phyloP scores from a whole-genome alignment of 2,113 vertebrate genomes.

The Harpagus bidentatus region DNA sequence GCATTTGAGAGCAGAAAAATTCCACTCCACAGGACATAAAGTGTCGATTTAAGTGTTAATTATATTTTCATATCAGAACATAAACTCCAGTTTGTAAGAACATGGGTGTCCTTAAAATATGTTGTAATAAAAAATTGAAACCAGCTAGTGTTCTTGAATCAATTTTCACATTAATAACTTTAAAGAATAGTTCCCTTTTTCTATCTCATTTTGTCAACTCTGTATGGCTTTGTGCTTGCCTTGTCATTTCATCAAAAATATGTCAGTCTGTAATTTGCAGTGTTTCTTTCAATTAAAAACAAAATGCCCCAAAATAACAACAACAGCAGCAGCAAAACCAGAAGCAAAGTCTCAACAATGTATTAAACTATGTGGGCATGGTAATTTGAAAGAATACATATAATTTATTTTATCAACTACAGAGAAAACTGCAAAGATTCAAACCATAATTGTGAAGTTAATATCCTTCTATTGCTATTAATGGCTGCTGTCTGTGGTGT shows the following conservation, averaged over 20 bases:
- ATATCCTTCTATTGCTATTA: constrained; percentile 30
- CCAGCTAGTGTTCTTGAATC: constrained; percentile 66
- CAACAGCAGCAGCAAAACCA: neutral
- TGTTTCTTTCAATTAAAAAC: constrained; percentile 12
- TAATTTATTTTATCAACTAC: constrained; percentile 27
- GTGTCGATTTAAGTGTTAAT: constrained; percentile 61
- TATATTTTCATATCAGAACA: constrained; percentile 64
- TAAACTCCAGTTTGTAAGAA: constrained; percentile 59
- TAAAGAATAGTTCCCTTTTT: constrained; percentile 50
- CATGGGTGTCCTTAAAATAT: constrained; percentile 52
- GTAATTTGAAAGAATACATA: neutral
- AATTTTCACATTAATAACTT: constrained; percentile 70
- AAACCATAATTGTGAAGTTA: constrained; percentile 31
- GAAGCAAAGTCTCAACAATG: neutral
- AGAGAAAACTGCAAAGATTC: constrained; percentile 35
- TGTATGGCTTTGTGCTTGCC: neutral
- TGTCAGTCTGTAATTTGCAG: constrained; percentile 8
- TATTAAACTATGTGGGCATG: neutral
- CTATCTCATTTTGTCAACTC: constrained; percentile 21
- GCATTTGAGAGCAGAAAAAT: neutral
- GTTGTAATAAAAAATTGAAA: constrained; percentile 63
- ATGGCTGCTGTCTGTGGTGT: neutral
- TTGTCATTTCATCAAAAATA: constrained; percentile 43
- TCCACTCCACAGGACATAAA: constrained; percentile 18
- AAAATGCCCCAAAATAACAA: neutral